Evolutionary conservation across 2,797 vertebrate genomes (phyloP), one percentile per base, ranked within the genome.

Genomic region (Columba guinea): DNA sequence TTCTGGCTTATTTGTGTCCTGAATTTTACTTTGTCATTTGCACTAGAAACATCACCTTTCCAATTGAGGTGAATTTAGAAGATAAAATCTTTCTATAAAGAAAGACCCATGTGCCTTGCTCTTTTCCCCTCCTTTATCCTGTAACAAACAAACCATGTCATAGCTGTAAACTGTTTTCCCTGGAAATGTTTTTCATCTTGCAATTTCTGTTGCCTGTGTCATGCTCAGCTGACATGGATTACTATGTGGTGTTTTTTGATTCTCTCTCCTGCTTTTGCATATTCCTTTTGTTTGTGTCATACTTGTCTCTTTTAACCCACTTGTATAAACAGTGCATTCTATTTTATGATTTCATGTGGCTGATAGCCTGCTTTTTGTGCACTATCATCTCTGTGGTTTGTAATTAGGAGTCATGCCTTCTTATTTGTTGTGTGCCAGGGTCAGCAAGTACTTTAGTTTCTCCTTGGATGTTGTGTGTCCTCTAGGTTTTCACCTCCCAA

Each of bases 161-260:
- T 7, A 67, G 17, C 15, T 83, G 37, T 75, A 52, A 60, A 39
- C 19, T 30, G 9, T 77, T 88, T 88, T 77, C 37, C 37, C 44
- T 74, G 60, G 30, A 58, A 56, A 13, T 44, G 15, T 23, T 55
- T 70, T 77, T 28, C 11, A 35, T 67, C 23, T 62, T 77, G 44
- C 24, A 7, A 7, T 52, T 73, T 73, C 53, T 48, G 14, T 77
- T 56, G 18, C 37, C 44, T n/a, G 6, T 27, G 34, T 56, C n/a
- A 14, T 16, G 11, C 19, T 56, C 15, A 69, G 18, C 20, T 44
- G 37, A 79, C 63, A 30, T 51, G 58, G 27, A 24, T 70, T 75
- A 34, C 21, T 60, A 5, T 32, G 39, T 0, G 0, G 5, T 58
- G 20, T 53, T 60, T 26, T 49, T 35, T 39, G 9, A 34, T 73